A percentile compares a stretch with the other conserved stretches of the same genome.
These are phyloP conservation scores for Meloe dianella DNA, from an alignment of 2,888 invertebrate species.

Conservation along the genomic window DNA sequence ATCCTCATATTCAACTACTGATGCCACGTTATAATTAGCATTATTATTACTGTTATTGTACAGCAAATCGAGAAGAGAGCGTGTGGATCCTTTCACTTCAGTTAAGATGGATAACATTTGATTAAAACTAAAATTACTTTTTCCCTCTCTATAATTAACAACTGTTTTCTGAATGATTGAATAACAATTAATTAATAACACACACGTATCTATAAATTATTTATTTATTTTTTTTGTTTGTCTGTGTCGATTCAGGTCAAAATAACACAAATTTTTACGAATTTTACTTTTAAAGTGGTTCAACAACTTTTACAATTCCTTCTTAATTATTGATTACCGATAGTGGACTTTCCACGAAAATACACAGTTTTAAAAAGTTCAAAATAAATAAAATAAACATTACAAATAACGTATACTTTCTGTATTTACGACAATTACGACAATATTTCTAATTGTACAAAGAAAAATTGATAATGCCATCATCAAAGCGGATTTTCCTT, in stretches of 20 bases:
- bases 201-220: not conserved
- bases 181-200: not conserved
- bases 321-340: not conserved
- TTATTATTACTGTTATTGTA: not conserved
- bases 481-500: no score
- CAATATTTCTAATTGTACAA: no score
- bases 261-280: not conserved
- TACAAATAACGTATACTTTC: no score
- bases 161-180: not conserved
- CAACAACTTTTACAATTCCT: conserved; percentile 11
- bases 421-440: no score
- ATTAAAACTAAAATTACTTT: not conserved
- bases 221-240: not conserved
- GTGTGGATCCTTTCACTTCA: conserved; percentile 4
- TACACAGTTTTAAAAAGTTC: no score
- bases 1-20: not conserved
- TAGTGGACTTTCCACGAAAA: not conserved
- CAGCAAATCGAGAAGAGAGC: not conserved
- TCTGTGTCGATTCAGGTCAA: not conserved
- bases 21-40: not conserved
- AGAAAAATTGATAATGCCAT: no score
- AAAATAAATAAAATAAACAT: no score
- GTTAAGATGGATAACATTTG: not conserved
- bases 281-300: not conserved
- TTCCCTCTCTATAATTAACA: not conserved